Evolutionary conservation across 2,113 vertebrate genomes (phyloP), one percentile per base, ranked within the genome.

Genomic region (Choloepus hoffmanni): DNA sequence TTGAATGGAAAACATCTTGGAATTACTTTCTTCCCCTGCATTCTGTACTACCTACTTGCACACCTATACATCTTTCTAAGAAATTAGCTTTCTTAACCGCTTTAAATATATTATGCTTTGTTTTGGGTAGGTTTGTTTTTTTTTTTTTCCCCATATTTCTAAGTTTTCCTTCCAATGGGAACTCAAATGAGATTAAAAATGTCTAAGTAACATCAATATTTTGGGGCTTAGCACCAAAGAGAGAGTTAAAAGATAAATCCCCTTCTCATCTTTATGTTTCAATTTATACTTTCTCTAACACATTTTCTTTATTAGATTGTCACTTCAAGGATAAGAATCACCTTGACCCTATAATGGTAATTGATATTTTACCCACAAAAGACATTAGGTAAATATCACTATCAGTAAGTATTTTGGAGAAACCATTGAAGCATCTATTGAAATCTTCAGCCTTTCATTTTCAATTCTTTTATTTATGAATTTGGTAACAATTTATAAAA

Each of bases 341-440:
- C 50, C 74, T 36, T 77, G 83, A 76, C n/a, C 74, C 43, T 78
- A 8, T 77, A 77, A 72, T 60, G 87, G 24, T 33, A 72, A 18
- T n/a, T 94, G 77, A 60, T 83, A 76, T 68, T 89, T 96, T 79
- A 11, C 33, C 78, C 65, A 72, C 50, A 83, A 55, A 96, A 70
- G 58, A 63, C 16, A 85, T 50, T 68, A 53, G 92, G 45, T 90
- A 81, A 87, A 93, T 74, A 45, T 77, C 79, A 43, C 62, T n/a
- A n/a, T 89, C 48, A 62, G 13, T 84, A 88, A 77, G 21, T 78
- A 21, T n/a, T 93, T 74, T 84, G 77, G 86, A 94, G 82, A 84
- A 84, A 65, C n/a, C 7, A 79, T 5, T 58, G 50, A 92, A 48
- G 8, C 40, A 33, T 70, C 76, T 89, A 53, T 82, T 72, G 36